A percentile compares a stretch with the other conserved stretches of the same genome.
phyloP scores from a whole-genome alignment of 2,888 invertebrate species.

The Zhuqinia jingwanae region DNA sequence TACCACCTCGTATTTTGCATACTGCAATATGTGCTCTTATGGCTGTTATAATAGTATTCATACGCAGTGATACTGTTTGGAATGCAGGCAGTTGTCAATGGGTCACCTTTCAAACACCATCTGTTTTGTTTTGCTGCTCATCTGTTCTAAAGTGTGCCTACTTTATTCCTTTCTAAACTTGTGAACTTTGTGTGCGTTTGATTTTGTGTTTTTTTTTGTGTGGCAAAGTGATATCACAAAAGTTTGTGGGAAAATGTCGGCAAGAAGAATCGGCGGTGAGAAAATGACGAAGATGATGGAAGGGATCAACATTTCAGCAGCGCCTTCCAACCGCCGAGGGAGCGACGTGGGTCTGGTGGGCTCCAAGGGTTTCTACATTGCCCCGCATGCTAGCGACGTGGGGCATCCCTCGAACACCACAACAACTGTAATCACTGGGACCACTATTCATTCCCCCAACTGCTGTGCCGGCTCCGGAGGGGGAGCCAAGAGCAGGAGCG shows the following conservation, averaged over 20 bases:
- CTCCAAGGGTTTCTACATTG: conserved; percentile 77
- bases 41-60: not conserved
- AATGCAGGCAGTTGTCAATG: conserved; percentile 66
- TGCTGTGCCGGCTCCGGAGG: conserved; percentile 63
- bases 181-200: no score
- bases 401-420: conserved; percentile 33
- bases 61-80: no score
- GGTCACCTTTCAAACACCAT: conserved; percentile 65
- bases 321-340: conserved; percentile 70
- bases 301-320: conserved; percentile 72
- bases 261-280: conserved; percentile 69
- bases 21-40: no score
- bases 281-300: conserved; percentile 78
- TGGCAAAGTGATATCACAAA: no score
- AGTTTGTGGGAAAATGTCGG: conserved; percentile 56
- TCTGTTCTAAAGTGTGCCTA: no score
- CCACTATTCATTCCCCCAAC: conserved; percentile 18
- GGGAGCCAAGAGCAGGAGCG: no score
- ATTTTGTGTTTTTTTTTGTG: not conserved
- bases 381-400: conserved; percentile 75
- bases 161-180: no score
- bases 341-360: conserved; percentile 77
- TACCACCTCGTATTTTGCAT: not conserved
- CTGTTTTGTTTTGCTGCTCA: conserved; percentile 1
- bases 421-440: conserved; percentile 32